These are phyloP conservation scores for Ctenicera cuprea DNA, from an alignment of 2,888 invertebrate genomes.

Conservation along the genomic window DNA sequence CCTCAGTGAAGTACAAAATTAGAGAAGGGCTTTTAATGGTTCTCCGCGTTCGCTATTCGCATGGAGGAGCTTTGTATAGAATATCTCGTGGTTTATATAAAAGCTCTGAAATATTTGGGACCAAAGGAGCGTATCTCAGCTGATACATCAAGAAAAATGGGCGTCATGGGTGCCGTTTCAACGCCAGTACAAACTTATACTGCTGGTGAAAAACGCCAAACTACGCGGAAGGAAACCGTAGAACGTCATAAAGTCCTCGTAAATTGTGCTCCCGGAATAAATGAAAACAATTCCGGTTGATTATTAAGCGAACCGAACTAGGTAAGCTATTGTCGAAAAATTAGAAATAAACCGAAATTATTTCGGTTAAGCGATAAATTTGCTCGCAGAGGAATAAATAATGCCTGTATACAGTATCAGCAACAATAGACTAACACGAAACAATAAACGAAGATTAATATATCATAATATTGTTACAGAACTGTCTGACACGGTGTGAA, in stretches of 20 bases:
- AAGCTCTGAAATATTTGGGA: conserved; percentile 64
- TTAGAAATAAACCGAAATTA: conserved; percentile 9
- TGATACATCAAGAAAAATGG: conserved; percentile 67
- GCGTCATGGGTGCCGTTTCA: conserved; percentile 65
- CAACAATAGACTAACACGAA: conserved; percentile 47
- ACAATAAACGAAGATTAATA: conserved; percentile 56
- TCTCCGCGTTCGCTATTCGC: conserved; percentile 37
- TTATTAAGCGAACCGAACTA: conserved; percentile 34
- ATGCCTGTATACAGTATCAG: conserved; percentile 37
- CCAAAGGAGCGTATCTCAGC: conserved; percentile 64
- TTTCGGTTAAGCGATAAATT: conserved; percentile 22
- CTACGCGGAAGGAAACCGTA: conserved; percentile 54
- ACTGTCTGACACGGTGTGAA: conserved; percentile 54
- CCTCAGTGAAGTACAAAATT: conserved; percentile 36
- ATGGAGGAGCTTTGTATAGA: conserved; percentile 49
- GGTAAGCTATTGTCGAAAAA: conserved; percentile 8
- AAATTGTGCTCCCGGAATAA: conserved; percentile 42
- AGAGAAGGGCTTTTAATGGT: conserved; percentile 34
- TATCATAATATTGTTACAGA: conserved; percentile 59
- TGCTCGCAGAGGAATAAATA: conserved; percentile 27
- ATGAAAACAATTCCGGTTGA: conserved; percentile 41
- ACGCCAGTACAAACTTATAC: conserved; percentile 59
- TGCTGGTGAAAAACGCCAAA: conserved; percentile 55
- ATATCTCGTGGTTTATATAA: conserved; percentile 60
- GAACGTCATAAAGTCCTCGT: conserved; percentile 54